Evolutionary conservation across 2,797 vertebrate genomes (phyloP), one percentile per base, ranked within the genome.

Genomic region (Diplodus puntazzo): DNA sequence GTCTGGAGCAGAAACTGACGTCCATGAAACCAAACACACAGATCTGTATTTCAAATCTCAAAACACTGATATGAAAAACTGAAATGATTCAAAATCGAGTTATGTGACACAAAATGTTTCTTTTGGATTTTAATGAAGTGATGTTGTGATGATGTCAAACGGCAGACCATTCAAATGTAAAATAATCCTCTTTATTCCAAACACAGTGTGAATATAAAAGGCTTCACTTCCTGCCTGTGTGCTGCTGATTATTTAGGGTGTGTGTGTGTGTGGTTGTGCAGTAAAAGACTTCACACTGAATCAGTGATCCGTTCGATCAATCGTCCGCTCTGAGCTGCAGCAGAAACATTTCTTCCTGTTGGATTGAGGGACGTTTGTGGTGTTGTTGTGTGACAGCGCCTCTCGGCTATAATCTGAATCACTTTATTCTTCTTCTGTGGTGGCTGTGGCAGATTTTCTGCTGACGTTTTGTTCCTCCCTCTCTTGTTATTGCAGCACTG

Each of bases 401-500:
- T 18, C 73, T 82, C 74, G 39, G 16, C 42, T 82, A 52, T n/a
- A 6, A 71, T 87, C 39, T 73, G 27, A 52, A 54, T 85, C 81
- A 73, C 75, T 72, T 71, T 4, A 12, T 81, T 69, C 58, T 74
- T 16, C 11, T 13, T 57, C 46, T 55, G 53, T 10, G 57, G 81
- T 63, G 68, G 52, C 39, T 69, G 73, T 46, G 60, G 45, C 71
- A 55, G 61, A 55, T 55, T 63, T 77, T 81, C 59, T 85, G 88
- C 81, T 87, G 83, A 86, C 50, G 55, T 52, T 53, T 60, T 17
- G 48, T 63, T 82, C 69, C 63, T 68, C 77, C 71, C 74, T 69
- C 73, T 5, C 49, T 64, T 84, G 74, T 87, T 81, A 58, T 65
- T 88, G 80, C 81, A 52, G 73, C 16, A 69, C 34, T 52, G 72